These are phyloP conservation scores for Kryptolebias ocellatus DNA, from an alignment of 2,797 vertebrate species.

Conservation along the genomic window DNA sequence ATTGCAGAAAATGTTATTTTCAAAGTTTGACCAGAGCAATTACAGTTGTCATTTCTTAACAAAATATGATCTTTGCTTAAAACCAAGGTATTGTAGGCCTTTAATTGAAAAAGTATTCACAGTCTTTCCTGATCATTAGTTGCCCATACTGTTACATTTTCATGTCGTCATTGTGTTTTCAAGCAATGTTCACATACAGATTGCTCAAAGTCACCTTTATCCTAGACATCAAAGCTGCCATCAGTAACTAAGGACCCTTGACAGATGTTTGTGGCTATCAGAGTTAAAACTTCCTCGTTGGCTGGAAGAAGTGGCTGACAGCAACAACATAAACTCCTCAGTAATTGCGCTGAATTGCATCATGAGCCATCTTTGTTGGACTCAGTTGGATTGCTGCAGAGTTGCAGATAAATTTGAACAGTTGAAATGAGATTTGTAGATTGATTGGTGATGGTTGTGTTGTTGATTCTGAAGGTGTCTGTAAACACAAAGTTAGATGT, in stretches of 20 bases:
- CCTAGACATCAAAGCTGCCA: constrained; percentile 56
- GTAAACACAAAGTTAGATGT: constrained; percentile 22
- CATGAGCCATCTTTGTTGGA: constrained; percentile 59
- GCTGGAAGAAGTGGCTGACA: constrained; percentile 48
- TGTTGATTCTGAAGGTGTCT: constrained; percentile 46
- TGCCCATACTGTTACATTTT: constrained; percentile 31
- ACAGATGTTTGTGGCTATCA: constrained; percentile 46
- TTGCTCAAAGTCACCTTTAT: constrained; percentile 55
- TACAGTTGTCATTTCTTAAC: too few species aligned
- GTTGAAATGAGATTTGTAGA: constrained; percentile 44
- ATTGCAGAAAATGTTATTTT: too few species aligned
- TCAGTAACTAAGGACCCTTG: constrained; percentile 30
- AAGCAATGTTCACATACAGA: constrained; percentile 30
- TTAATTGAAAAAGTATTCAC: too few species aligned
- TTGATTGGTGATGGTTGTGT: constrained; percentile 39
- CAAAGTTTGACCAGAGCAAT: too few species aligned
- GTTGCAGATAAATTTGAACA: constrained; percentile 54
- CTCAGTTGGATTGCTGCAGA: constrained; percentile 38
- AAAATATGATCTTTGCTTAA: too few species aligned
- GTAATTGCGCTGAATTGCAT: constrained; percentile 74
- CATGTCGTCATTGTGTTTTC: constrained; percentile 32
- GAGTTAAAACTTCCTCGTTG: constrained; percentile 33
- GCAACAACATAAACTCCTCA: constrained; percentile 25
- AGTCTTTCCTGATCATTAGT: constrained; percentile 16
- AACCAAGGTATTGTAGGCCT: too few species aligned